Evolutionary conservation across 1,140 invertebrate genomes (phyloP).

Genomic region (Heterodera schachtii): DNA sequence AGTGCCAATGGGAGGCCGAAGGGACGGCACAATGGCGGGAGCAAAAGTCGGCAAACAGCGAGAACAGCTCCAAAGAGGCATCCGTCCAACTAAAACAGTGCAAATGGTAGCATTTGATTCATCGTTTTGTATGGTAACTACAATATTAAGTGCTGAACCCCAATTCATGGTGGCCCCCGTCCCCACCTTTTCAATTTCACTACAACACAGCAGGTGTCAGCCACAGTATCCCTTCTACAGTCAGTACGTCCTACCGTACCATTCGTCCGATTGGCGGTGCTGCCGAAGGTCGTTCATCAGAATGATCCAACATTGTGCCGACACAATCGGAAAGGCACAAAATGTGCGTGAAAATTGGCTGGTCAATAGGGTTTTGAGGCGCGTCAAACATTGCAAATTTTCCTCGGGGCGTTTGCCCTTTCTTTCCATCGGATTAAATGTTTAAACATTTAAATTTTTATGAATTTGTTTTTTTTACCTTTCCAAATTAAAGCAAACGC

Average conservation of each 20-base stretch:
- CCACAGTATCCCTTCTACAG: background rate
- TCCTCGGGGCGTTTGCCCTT: constrained; percentile 5
- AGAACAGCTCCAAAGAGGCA: constrained; percentile 29
- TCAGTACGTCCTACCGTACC: background rate
- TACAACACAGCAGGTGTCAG: too few species aligned
- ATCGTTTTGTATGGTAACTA: too few species aligned
- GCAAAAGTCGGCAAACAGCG: constrained; percentile 25
- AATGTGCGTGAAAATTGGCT: background rate
- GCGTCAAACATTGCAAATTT: background rate
- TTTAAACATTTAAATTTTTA: constrained; percentile 4
- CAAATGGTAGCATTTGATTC: background rate
- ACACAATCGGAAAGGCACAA: background rate
- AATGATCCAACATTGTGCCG: constrained; percentile 2
- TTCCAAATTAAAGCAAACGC: constrained; percentile 15
- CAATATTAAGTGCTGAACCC: background rate
- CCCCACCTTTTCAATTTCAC: background rate
- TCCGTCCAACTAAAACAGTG: constrained; percentile 32
- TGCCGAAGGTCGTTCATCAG: background rate
- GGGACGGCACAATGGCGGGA: background rate
- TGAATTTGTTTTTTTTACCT: constrained; percentile 9
- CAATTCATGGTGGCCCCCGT: background rate
- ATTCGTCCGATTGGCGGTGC: background rate
- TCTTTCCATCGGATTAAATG: background rate
- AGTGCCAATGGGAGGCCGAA: background rate
- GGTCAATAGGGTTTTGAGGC: background rate